A percentile compares a stretch with the other conserved stretches of the same genome.
These are phyloP conservation scores for Dolomedes plantarius DNA, from an alignment of 2,888 invertebrate genomes.

Conservation along the genomic window DNA sequence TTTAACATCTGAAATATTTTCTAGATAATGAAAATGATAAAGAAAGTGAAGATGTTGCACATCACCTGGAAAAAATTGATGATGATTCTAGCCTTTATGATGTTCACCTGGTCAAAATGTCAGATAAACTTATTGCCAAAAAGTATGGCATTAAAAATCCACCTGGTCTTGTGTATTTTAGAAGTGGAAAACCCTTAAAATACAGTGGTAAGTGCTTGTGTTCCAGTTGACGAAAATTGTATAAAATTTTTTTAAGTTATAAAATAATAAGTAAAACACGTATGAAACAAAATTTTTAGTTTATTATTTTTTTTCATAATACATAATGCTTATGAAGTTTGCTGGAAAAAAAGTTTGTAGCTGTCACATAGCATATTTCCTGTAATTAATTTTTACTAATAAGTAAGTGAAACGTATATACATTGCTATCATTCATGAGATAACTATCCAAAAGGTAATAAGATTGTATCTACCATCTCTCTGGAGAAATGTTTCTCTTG, in stretches of 20 bases:
- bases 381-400: no score
- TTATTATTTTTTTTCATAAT: background rate
- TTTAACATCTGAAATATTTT: background rate
- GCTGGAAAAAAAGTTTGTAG: no score
- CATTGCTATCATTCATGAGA: no score
- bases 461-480: no score
- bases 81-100: slow-evolving; percentile 94
- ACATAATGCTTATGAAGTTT: no score
- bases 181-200: slow-evolving; percentile 91
- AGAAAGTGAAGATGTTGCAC: slow-evolving; percentile 70
- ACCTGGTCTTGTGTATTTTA: slow-evolving; percentile 92
- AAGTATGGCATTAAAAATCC: slow-evolving; percentile 93
- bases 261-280: background rate
- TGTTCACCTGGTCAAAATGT: slow-evolving; percentile 91
- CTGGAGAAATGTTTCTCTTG: no score
- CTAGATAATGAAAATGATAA: slow-evolving; percentile 62
- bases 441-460: no score
- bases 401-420: no score
- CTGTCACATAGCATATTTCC: no score
- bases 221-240: no score
- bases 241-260: background rate
- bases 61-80: slow-evolving; percentile 85
- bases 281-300: background rate
- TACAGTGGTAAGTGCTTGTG: slow-evolving; percentile 82
- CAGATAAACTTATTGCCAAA: slow-evolving; percentile 92